Percentiles rank a stretch among this genome's conserved stretches.
These are phyloP conservation scores for Drosophila prosaltans DNA, from an alignment of 1,140 invertebrate genomes.

Conservation along the genomic window DNA sequence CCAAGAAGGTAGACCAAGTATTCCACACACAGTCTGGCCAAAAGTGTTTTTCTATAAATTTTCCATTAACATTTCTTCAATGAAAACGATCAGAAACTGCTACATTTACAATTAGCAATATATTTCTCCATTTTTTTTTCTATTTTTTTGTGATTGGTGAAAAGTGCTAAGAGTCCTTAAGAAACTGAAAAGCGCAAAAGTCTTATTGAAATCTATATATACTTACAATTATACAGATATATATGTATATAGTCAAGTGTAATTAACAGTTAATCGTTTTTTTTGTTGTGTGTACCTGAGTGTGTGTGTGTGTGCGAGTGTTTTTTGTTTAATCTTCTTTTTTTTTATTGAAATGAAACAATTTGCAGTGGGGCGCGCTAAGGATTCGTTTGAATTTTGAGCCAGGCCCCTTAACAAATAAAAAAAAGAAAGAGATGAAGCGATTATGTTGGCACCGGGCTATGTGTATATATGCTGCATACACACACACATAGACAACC, in stretches of 20 bases:
- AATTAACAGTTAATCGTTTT: neutral
- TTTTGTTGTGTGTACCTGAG: neutral
- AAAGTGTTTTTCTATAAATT: neutral
- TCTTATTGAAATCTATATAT: neutral
- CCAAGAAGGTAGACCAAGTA: constrained; percentile 34
- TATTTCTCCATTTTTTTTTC: constrained; percentile 7
- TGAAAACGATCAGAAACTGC: neutral
- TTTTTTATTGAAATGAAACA: constrained; percentile 28
- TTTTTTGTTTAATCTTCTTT: neutral
- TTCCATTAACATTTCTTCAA: neutral
- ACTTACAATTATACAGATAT: neutral
- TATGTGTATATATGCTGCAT: constrained; percentile 38
- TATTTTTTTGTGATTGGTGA: neutral
- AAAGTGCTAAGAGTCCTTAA: constrained; percentile 1
- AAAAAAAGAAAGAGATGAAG: constrained; percentile 1
- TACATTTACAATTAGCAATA: neutral
- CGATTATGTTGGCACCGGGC: constrained; percentile 50
- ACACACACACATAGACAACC: constrained; percentile 26
- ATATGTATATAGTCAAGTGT: neutral
- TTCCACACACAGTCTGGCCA: neutral
- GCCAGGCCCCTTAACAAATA: constrained; percentile 26
- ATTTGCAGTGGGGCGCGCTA: constrained; percentile 26
- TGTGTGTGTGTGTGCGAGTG: neutral
- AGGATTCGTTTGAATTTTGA: constrained; percentile 2
- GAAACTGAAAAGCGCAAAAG: neutral